These are phyloP conservation scores for Chrysolina oricalcia DNA, from an alignment of 2,888 invertebrate species.

Conservation along the genomic window DNA sequence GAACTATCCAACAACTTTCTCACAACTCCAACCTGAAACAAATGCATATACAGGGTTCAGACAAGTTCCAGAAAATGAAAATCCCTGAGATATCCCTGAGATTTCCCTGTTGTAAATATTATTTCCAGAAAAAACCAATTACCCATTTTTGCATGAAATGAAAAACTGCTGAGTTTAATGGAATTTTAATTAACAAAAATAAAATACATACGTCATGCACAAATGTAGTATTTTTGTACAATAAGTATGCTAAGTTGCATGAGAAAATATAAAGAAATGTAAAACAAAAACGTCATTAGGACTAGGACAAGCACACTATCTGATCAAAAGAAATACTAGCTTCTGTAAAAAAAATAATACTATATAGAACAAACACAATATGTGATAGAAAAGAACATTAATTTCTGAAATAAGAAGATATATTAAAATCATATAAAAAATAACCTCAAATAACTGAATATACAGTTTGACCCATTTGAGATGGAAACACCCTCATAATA, in stretches of 20 bases:
- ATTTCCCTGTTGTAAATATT: background rate
- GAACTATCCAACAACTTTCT: too few relatives aligned
- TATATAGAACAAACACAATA: background rate
- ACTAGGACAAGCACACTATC: background rate
- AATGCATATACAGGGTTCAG: conserved; percentile 1
- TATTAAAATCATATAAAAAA: background rate
- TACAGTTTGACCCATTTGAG: too few relatives aligned
- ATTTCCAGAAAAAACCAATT: background rate
- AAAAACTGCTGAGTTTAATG: background rate
- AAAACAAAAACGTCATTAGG: background rate
- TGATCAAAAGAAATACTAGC: background rate
- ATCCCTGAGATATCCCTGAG: too few relatives aligned
- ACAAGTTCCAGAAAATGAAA: background rate
- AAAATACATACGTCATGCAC: background rate
- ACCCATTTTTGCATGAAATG: background rate
- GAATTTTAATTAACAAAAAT: background rate
- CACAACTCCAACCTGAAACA: too few relatives aligned
- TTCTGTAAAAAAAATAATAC: background rate
- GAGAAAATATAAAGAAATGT: background rate
- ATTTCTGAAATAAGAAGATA: background rate
- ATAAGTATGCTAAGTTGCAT: background rate
- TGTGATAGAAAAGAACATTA: background rate
- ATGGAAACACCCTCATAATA: too few relatives aligned
- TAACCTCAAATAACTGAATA: background rate
- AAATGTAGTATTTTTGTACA: background rate